Percentiles rank a stretch among this genome's conserved stretches.
Conservation (phyloP, 2,113 vertebrate species). For the Cochlearius cochlearius region DNA sequence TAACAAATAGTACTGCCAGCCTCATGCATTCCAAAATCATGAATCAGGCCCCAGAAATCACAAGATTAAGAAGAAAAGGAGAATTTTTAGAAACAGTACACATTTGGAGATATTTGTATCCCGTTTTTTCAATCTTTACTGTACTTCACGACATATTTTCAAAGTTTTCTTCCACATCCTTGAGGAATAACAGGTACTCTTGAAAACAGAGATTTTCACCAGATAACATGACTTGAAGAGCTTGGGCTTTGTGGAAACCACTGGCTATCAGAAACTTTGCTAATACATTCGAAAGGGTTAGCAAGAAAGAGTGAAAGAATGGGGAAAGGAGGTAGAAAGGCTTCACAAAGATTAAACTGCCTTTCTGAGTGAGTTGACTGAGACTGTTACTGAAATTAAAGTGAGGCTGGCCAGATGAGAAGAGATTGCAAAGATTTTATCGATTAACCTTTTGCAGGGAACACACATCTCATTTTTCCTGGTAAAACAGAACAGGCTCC, state of each 20-base stretch:
- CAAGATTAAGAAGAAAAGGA: neutral
- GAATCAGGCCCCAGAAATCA: neutral
- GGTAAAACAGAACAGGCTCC: slow-evolving; percentile 34
- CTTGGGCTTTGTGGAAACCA: neutral
- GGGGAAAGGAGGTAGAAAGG: neutral
- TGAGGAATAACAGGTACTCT: neutral
- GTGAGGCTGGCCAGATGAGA: slow-evolving; percentile 25
- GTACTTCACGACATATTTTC: neutral
- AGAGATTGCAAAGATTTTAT: slow-evolving; percentile 44
- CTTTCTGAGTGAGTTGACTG: neutral
- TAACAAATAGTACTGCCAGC: neutral
- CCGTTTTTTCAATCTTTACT: neutral
- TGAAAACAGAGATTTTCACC: neutral
- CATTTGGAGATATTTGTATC: neutral
- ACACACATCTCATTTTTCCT: slow-evolving; percentile 40
- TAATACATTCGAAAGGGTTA: neutral
- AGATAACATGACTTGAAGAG: neutral
- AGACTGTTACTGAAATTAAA: slow-evolving; percentile 33
- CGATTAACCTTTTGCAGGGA: slow-evolving; percentile 34
- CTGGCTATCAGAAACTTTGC: neutral
- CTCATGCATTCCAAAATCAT: neutral
- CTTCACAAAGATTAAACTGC: slow-evolving; percentile 1
- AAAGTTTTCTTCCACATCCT: neutral
- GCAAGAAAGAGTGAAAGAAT: neutral
- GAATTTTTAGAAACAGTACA: neutral